Conservation (phyloP, 2,888 invertebrate species). For the Steromphala cineraria region DNA sequence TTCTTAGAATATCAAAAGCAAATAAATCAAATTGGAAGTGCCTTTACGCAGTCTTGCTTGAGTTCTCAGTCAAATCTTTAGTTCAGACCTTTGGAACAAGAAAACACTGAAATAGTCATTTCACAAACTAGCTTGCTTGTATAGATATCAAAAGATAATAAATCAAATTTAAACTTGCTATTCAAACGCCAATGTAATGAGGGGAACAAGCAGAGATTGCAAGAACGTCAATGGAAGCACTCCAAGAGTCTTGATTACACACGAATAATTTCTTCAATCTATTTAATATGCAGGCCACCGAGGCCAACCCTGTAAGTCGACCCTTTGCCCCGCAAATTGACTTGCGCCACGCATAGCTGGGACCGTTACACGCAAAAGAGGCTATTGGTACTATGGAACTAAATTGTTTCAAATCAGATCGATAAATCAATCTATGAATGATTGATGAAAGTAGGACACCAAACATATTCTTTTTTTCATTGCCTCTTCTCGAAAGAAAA, state of each 20-base stretch:
- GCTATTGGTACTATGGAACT: not conserved
- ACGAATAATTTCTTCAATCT: not conserved
- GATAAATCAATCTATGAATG: not conserved
- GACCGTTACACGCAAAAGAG: slow-evolving; percentile 9
- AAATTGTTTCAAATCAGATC: slow-evolving; percentile 6
- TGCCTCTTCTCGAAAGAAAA: not conserved
- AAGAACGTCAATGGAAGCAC: not conserved
- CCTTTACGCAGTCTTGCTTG: not conserved
- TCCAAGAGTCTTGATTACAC: not conserved
- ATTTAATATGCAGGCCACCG: slow-evolving; percentile 2
- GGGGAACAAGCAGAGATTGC: too few species aligned
- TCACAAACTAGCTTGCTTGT: too few species aligned
- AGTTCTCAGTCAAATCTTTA: too few species aligned
- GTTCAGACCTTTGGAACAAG: too few species aligned
- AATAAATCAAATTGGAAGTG: not conserved
- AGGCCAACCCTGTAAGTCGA: not conserved
- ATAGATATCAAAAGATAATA: too few species aligned
- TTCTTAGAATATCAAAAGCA: not conserved
- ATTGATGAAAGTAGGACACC: not conserved
- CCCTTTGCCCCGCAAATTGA: not conserved
- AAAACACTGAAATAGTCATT: too few species aligned
- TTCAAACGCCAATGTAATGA: too few species aligned
- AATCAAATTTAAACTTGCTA: too few species aligned
- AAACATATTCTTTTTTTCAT: not conserved
- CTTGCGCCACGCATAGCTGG: not conserved